phyloP scores from a whole-genome alignment of 2,797 vertebrate species.

The Rhincodon typus region DNA sequence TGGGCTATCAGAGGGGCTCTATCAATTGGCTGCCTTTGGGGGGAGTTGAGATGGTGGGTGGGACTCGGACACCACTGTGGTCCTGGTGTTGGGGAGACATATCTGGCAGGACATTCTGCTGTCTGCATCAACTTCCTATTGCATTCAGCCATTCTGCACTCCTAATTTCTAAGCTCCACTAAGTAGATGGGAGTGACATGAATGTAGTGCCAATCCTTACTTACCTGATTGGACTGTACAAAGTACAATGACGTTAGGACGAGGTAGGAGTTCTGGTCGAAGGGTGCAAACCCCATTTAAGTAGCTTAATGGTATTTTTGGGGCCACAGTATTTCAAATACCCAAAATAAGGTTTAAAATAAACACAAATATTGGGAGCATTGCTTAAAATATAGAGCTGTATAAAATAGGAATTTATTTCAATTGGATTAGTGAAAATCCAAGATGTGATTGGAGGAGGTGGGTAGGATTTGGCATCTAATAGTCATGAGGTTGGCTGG shows the following conservation, averaged over 20 bases:
- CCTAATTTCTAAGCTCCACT: background rate
- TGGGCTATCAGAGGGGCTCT: background rate
- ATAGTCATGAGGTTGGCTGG: background rate
- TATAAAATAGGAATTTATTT: background rate
- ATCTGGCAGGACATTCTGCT: background rate
- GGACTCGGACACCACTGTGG: too few species aligned
- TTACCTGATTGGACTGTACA: background rate
- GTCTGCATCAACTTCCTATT: background rate
- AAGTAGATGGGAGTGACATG: background rate
- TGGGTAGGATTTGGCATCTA: background rate
- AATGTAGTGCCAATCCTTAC: background rate
- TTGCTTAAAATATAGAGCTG: background rate
- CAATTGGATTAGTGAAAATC: background rate
- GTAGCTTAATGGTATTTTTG: background rate
- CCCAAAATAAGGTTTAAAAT: background rate
- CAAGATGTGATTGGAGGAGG: background rate
- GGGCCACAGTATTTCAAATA: background rate
- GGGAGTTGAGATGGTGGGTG: background rate
- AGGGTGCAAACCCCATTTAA: background rate
- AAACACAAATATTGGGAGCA: background rate
- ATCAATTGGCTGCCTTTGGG: background rate
- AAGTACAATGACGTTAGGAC: background rate
- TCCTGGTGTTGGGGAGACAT: background rate
- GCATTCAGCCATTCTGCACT: background rate
- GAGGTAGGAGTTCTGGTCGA: background rate